A percentile compares a stretch with the other conserved stretches of the same genome.
Conservation (phyloP, 1,140 invertebrate species). For the Philotrypesis tridentata region DNA sequence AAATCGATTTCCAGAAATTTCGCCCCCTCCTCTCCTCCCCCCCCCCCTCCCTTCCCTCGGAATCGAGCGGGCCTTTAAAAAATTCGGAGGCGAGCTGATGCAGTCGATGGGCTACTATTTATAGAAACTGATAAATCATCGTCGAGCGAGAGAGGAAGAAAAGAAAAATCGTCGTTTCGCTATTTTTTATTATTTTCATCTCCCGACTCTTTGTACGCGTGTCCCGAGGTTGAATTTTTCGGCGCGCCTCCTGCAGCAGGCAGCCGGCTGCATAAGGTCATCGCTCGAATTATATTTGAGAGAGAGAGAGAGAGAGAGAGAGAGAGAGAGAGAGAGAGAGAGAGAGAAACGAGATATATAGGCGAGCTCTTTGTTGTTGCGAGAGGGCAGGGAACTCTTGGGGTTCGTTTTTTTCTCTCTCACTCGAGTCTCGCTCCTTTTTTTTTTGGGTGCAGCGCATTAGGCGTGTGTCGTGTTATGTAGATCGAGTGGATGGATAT, state of each 20-base stretch:
- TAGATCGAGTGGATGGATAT: neutral
- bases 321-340: too few species aligned
- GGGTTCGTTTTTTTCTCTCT: neutral
- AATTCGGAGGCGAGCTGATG: neutral
- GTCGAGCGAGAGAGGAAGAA: neutral
- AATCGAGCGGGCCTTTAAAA: neutral
- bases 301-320: conserved; percentile 45
- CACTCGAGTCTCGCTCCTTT: too few species aligned
- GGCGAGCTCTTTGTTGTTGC: conserved; percentile 18
- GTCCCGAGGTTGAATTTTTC: neutral
- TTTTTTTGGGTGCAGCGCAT: neutral
- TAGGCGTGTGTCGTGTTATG: neutral
- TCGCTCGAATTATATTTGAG: conserved; percentile 60
- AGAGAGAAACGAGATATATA: conserved; percentile 22
- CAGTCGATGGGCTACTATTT: neutral
- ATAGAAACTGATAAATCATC: neutral
- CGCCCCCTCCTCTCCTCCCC: too few species aligned
- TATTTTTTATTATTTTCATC: neutral
- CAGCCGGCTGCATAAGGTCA: conserved; percentile 48
- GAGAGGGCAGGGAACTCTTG: conserved; percentile 1
- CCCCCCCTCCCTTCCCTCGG: too few species aligned
- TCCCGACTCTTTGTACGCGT: neutral
- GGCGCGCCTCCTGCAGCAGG: neutral
- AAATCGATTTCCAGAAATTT: conserved; percentile 13
- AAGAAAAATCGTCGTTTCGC: neutral